Evolutionary conservation across 1,140 invertebrate genomes (phyloP).

Genomic region (Pseudomyrmex dendroicus): DNA sequence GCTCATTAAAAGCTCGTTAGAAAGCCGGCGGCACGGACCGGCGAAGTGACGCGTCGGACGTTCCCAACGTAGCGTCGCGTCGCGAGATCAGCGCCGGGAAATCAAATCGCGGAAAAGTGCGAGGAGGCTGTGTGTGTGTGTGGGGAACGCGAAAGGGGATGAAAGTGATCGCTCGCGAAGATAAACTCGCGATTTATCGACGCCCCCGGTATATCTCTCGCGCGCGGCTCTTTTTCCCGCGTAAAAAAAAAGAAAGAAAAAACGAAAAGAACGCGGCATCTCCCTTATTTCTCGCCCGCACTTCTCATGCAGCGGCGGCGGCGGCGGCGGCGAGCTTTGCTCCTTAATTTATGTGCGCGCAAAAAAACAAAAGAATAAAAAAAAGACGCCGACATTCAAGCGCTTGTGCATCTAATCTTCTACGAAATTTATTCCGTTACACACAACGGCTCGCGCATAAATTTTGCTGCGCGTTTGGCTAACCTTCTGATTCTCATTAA

Average conservation of each 20-base stretch:
- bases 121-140: no score
- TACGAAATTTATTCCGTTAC: neutral
- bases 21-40: slow-evolving; percentile 40
- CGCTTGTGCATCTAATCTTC: neutral
- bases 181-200: slow-evolving; percentile 24
- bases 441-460: neutral
- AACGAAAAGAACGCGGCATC: no score
- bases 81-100: neutral
- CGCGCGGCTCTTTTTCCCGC: neutral
- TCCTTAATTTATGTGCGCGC: neutral
- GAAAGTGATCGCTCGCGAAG: slow-evolving; percentile 15
- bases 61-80: neutral
- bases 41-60: slow-evolving; percentile 12
- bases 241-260: neutral
- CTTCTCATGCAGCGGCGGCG: neutral
- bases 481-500: neutral
- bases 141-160: neutral
- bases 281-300: neutral
- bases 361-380: no score
- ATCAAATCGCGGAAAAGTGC: slow-evolving; percentile 47
- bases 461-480: neutral
- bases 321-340: neutral
- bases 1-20: slow-evolving; percentile 79
- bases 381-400: no score
- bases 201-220: neutral